Evolutionary conservation across 2,113 vertebrate genomes (phyloP).

Genomic region (Istiophorus platypterus): DNA sequence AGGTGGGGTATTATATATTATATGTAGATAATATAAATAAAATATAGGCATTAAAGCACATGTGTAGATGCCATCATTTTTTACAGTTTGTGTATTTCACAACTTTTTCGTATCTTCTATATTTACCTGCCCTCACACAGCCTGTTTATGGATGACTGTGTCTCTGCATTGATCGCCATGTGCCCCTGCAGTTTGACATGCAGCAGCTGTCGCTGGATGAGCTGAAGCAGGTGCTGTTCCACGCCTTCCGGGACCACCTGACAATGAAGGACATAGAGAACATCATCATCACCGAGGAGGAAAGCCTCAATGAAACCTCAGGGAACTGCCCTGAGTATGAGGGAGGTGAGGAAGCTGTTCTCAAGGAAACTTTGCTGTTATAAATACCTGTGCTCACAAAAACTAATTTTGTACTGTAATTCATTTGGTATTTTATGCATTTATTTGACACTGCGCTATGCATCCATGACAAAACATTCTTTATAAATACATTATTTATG

Average conservation of each 20-base stretch:
- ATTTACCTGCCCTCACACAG: constrained; percentile 34
- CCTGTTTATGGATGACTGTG: constrained; percentile 43
- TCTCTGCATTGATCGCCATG: constrained; percentile 61
- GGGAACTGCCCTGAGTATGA: constrained; percentile 98
- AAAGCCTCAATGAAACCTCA: constrained; percentile 96
- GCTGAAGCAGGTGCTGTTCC: constrained; percentile 98
- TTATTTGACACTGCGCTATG: background rate
- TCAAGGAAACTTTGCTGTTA: constrained; percentile 10
- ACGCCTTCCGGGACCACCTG: constrained; percentile 96
- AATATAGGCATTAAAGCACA: constrained; percentile 6
- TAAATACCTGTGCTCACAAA: background rate
- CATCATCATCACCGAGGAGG: constrained; percentile 98
- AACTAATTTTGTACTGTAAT: background rate
- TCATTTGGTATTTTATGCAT: background rate
- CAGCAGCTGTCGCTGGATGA: constrained; percentile 96
- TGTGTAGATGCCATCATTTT: background rate
- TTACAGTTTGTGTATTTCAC: constrained; percentile 18
- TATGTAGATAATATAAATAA: too few species aligned
- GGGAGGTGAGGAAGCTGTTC: constrained; percentile 84
- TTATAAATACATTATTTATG: background rate
- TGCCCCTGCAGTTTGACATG: constrained; percentile 84
- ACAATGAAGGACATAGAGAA: constrained; percentile 99
- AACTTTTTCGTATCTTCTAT: constrained; percentile 38
- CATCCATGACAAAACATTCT: background rate
- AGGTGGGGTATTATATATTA: too few species aligned